Evolutionary conservation across 2,888 invertebrate genomes (phyloP).

Genomic region (Liodrosophila aerea): DNA sequence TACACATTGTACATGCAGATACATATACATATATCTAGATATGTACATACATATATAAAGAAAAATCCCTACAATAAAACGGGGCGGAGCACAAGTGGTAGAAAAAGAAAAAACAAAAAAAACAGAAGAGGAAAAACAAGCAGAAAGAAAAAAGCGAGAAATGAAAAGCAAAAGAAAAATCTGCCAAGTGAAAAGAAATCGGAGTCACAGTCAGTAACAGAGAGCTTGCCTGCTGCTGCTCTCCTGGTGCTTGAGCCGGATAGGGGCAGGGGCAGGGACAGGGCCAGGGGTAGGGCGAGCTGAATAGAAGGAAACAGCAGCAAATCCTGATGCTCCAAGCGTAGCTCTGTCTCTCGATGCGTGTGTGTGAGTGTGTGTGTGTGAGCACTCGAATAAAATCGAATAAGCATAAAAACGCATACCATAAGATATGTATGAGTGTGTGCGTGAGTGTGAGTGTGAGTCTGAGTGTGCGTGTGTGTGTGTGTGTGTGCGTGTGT

Average conservation of each 20-base stretch:
- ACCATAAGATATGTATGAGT: conserved; percentile 53
- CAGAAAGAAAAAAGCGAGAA: conserved; percentile 53
- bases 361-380: conserved; percentile 40
- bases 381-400: conserved; percentile 74
- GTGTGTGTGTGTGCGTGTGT: conserved; percentile 20
- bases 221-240: not conserved
- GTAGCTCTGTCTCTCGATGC: conserved; percentile 45
- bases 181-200: conserved; percentile 77
- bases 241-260: conserved; percentile 6
- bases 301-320: conserved; percentile 56
- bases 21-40: conserved; percentile 11
- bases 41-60: conserved; percentile 44
- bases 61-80: conserved; percentile 77
- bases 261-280: not conserved
- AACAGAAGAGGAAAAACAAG: conserved; percentile 1
- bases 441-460: conserved; percentile 19
- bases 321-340: conserved; percentile 75
- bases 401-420: conserved; percentile 75
- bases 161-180: conserved; percentile 72
- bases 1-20: conserved; percentile 29
- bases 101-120: conserved; percentile 20
- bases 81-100: conserved; percentile 78
- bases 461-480: conserved; percentile 34
- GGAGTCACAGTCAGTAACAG: conserved; percentile 63
- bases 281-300: conserved; percentile 17